Conservation (phyloP, 2,888 invertebrate species). For the Trileptium ribeirensis region DNA sequence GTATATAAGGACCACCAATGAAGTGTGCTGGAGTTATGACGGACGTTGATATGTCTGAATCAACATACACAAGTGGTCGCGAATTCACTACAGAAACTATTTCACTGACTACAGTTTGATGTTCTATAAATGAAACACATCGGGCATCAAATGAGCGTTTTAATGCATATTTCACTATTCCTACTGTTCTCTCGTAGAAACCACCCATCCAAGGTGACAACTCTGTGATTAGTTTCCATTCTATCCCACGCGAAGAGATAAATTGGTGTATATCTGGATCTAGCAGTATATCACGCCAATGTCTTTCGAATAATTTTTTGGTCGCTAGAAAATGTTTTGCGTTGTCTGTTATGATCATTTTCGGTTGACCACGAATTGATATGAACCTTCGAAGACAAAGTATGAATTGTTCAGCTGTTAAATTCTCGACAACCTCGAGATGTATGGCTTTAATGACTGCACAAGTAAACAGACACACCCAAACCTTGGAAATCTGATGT, state of each 20-base stretch:
- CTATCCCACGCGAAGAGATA: background rate
- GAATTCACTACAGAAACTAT: background rate
- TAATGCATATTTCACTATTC: background rate
- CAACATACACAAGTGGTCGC: background rate
- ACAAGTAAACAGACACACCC: constrained; percentile 24
- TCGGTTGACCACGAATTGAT: constrained; percentile 40
- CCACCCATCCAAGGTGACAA: background rate
- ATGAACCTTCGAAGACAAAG: constrained; percentile 45
- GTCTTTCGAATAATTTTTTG: constrained; percentile 25
- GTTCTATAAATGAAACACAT: background rate
- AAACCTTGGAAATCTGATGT: background rate
- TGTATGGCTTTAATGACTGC: constrained; percentile 15
- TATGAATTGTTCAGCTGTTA: constrained; percentile 46
- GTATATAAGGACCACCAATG: background rate
- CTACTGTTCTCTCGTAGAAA: background rate
- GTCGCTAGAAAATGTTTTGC: constrained; percentile 48
- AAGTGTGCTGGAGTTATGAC: constrained; percentile 9
- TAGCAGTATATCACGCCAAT: constrained; percentile 26
- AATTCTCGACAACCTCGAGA: constrained; percentile 24
- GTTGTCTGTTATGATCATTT: constrained; percentile 50
- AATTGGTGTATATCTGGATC: background rate
- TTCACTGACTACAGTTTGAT: background rate
- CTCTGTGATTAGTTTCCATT: constrained; percentile 2
- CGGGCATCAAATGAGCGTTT: background rate
- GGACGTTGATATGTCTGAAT: background rate